Evolutionary conservation across 2,888 invertebrate genomes (phyloP).

Genomic region (Spisula subtruncata): DNA sequence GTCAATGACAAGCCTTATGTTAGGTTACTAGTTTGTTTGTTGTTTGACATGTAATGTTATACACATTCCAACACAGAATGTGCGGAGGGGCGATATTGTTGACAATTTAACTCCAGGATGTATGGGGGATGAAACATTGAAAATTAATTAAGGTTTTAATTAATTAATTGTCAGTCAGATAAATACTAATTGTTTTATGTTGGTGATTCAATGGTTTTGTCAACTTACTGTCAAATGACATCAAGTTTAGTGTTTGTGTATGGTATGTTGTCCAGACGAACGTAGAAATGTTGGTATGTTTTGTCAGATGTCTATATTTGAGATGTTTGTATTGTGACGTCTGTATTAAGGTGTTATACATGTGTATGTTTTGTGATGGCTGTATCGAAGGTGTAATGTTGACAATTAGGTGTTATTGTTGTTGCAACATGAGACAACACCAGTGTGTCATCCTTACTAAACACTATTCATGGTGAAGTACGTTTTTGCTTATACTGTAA

Average conservation of each 20-base stretch:
- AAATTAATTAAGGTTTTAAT: slow-evolving; percentile 18
- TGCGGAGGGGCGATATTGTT: neutral
- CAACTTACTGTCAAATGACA: slow-evolving; percentile 6
- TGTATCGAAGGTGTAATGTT: neutral
- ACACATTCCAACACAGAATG: neutral
- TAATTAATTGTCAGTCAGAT: neutral
- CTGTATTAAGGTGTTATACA: slow-evolving; percentile 10
- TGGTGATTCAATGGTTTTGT: neutral
- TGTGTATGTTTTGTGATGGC: neutral
- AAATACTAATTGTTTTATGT: neutral
- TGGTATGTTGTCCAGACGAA: neutral
- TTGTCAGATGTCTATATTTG: too few species aligned
- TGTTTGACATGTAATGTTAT: neutral
- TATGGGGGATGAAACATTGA: neutral
- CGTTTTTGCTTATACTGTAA: neutral
- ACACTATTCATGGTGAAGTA: neutral
- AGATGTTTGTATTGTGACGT: neutral
- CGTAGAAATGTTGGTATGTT: slow-evolving; percentile 7
- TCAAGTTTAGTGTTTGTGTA: neutral
- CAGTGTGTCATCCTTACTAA: neutral
- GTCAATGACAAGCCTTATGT: neutral
- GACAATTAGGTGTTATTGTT: slow-evolving; percentile 14
- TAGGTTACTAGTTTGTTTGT: neutral
- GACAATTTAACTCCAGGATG: neutral
- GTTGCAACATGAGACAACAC: neutral